Evolutionary conservation across 2,113 vertebrate species (phyloP), one percentile per base, ranked within the genome.

Genomic region (Bufo gargarizans): DNA sequence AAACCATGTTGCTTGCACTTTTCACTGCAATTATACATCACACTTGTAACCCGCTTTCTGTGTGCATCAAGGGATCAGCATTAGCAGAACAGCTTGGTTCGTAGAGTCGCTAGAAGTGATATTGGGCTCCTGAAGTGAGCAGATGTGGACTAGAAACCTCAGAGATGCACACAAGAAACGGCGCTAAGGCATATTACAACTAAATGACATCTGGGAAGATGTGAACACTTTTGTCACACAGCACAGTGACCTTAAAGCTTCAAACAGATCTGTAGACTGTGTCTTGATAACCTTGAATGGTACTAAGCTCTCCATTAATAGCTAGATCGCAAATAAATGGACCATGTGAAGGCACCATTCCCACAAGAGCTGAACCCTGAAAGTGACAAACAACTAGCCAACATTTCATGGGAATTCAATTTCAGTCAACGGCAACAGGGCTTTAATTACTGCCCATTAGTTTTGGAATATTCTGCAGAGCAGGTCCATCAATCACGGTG

Each of bases 301-400:
- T 67, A 77, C 59, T 22, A 58, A 50, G 58, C 47, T 16, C 80
- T 88, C 55, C 55, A 77, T 78, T 77, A 88, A 77, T 74, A 84
- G 45, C 74, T 78, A 53, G 22, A 89, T 72, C 58, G 74, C 56
- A 84, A 89, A 84, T 89, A 89, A 89, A 84, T 84, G 82, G 72
- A 61, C 81, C 61, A 77, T 89, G 82, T 67, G 49, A 89, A 84
- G 17, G 61, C 71, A 89, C 78, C 33, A 49, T 84, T 80, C 72
- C 81, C 72, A 77, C 72, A 56, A 84, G 87, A 78, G 49, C 61
- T 58, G 61, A 78, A 84, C 81, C 58, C 82, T 78, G 87, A 78
- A 84, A 84, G 56, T 89, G 80, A 88, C 82, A 84, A 89, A 88
- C 74, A 84, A 89, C 72, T 69, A 58, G 87, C 87, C 81, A 77